Evolutionary conservation across 2,888 invertebrate species (phyloP).

Genomic region (Limenitis camilla): DNA sequence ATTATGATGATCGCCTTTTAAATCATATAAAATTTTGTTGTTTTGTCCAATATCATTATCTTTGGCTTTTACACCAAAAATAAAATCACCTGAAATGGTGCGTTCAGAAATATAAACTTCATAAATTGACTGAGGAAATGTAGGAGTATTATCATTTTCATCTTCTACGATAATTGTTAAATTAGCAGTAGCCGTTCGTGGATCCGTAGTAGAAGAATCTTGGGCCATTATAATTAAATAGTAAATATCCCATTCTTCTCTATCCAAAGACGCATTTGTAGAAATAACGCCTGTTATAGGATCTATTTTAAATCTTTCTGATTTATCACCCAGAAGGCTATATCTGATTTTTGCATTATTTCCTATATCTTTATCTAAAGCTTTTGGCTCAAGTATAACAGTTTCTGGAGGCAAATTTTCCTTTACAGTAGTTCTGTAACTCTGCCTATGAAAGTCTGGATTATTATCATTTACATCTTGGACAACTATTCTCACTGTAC

Average conservation of each 20-base stretch:
- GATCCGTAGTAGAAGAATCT: constrained; percentile 90
- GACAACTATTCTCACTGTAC: constrained; percentile 90
- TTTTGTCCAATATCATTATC: constrained; percentile 89
- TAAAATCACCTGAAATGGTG: constrained; percentile 86
- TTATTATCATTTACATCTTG: constrained; percentile 96
- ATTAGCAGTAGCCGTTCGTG: constrained; percentile 87
- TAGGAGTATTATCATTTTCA: constrained; percentile 90
- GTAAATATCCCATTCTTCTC: constrained; percentile 85
- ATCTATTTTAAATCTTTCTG: constrained; percentile 86
- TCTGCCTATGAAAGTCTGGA: constrained; percentile 88
- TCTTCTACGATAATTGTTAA: constrained; percentile 86
- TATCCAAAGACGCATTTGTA: constrained; percentile 82
- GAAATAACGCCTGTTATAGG: constrained; percentile 85
- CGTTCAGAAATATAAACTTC: constrained; percentile 88
- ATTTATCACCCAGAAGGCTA: constrained; percentile 86
- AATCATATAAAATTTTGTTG: constrained; percentile 84
- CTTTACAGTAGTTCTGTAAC: constrained; percentile 83
- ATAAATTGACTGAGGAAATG: constrained; percentile 82
- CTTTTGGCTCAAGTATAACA: constrained; percentile 83
- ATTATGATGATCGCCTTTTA: constrained; percentile 84
- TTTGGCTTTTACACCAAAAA: constrained; percentile 90
- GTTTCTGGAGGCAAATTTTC: constrained; percentile 90
- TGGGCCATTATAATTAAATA: constrained; percentile 89
- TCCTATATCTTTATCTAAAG: constrained; percentile 87
- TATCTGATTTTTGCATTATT: constrained; percentile 91